phyloP scores from a whole-genome alignment of 2,888 invertebrate species.

The Lucinisca nassula region DNA sequence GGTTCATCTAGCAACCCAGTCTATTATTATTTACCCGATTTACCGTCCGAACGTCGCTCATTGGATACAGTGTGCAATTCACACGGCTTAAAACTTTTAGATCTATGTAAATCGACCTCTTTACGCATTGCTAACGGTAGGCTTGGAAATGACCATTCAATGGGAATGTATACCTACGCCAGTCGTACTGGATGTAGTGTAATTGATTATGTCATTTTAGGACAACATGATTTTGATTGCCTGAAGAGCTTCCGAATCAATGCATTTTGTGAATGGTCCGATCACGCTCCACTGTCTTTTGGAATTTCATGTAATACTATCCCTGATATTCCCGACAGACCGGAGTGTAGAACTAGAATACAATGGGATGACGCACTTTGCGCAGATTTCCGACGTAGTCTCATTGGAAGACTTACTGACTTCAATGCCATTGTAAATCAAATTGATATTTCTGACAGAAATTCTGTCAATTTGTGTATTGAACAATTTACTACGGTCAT shows the following conservation, averaged over 20 bases:
- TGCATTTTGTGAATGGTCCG: conserved; percentile 23
- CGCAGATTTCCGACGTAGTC: too few species aligned
- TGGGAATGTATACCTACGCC: conserved; percentile 14
- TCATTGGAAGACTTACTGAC: too few species aligned
- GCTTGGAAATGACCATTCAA: neutral
- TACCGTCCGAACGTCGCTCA: conserved; percentile 8
- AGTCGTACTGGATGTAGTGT: conserved; percentile 15
- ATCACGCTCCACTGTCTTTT: conserved; percentile 19
- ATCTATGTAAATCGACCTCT: too few species aligned
- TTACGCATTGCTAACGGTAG: too few species aligned
- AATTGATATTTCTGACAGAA: too few species aligned
- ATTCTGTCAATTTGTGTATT: too few species aligned
- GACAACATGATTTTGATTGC: neutral
- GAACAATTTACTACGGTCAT: too few species aligned
- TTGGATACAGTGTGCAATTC: conserved; percentile 26
- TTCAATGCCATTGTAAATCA: too few species aligned
- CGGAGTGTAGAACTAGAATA: too few species aligned
- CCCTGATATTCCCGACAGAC: neutral
- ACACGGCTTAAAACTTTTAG: too few species aligned
- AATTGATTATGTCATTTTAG: conserved; percentile 24
- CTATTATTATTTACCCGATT: conserved; percentile 18
- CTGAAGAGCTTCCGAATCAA: neutral
- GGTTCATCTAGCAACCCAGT: too few species aligned
- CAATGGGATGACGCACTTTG: too few species aligned
- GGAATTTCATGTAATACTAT: neutral